phyloP scores from a whole-genome alignment of 30 jellyfish, hydroid and myxozoan genomes.

The Turritopsis rubra region DNA sequence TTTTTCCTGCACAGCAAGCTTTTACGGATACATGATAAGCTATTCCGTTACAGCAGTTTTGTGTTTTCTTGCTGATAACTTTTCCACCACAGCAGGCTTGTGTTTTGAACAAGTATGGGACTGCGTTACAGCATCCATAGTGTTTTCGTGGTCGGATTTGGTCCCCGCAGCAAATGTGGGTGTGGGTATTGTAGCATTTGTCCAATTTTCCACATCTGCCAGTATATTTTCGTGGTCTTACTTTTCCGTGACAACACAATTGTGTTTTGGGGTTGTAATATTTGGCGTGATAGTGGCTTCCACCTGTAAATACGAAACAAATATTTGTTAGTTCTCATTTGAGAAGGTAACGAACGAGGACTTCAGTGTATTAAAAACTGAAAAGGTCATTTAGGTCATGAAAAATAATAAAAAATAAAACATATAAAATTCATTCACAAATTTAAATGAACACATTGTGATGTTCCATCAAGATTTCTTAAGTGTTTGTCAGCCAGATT shows the following conservation, averaged over 20 bases:
- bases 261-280: not conserved
- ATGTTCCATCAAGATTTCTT: not conserved
- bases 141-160: not conserved
- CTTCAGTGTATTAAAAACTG: too few relatives aligned
- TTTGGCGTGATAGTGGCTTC: not conserved
- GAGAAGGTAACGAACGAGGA: too few relatives aligned
- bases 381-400: too few relatives aligned
- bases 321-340: too few relatives aligned
- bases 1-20: not conserved
- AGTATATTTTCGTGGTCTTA: not conserved
- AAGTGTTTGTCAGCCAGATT: not conserved
- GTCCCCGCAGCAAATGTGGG: not conserved
- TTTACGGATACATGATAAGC: not conserved
- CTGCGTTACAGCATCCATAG: not conserved
- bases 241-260: not conserved
- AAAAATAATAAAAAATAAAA: too few relatives aligned
- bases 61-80: not conserved
- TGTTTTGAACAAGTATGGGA: not conserved
- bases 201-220: not conserved
- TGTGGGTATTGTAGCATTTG: not conserved
- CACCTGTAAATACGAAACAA: not conserved
- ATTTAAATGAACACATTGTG: too few relatives aligned
- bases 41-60: not conserved
- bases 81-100: not conserved
- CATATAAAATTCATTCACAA: too few relatives aligned